Evolutionary conservation across 2,113 vertebrate genomes (phyloP).

Genomic region (Synchiropus splendidus): DNA sequence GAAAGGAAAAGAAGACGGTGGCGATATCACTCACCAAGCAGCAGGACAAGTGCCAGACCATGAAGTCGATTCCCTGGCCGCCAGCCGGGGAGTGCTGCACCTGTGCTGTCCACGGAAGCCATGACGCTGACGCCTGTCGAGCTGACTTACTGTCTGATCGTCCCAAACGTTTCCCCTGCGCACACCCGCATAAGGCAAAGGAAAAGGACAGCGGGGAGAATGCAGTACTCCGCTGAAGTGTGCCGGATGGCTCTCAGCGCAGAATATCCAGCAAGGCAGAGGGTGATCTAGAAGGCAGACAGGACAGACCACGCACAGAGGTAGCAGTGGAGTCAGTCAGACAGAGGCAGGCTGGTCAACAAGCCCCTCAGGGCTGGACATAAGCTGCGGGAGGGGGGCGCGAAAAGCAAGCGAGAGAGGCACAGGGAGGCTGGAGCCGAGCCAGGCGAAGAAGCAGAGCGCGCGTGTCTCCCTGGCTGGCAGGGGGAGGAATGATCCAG

Average conservation of each 20-base stretch:
- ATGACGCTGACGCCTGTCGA: slow-evolving; percentile 40
- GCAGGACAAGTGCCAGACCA: slow-evolving; percentile 42
- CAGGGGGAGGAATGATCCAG: slow-evolving; percentile 33
- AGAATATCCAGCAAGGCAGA: too few species aligned
- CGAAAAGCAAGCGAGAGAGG: slow-evolving; percentile 17
- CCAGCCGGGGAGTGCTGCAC: slow-evolving; percentile 38
- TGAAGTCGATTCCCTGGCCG: slow-evolving; percentile 51
- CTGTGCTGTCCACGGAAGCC: slow-evolving; percentile 47
- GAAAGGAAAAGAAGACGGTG: too few species aligned
- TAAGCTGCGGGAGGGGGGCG: slow-evolving; percentile 18
- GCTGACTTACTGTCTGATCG: slow-evolving; percentile 9
- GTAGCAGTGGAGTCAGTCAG: slow-evolving; percentile 25
- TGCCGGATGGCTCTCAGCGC: too few species aligned
- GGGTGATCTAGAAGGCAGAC: slow-evolving; percentile 15
- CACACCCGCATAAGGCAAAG: slow-evolving; percentile 7
- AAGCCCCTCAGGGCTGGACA: slow-evolving; percentile 24
- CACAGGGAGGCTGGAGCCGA: slow-evolving; percentile 33
- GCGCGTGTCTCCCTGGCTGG: slow-evolving; percentile 23
- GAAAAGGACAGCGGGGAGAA: slow-evolving; percentile 15
- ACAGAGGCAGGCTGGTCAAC: slow-evolving; percentile 28
- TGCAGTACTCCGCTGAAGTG: slow-evolving; percentile 28
- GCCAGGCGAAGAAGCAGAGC: slow-evolving; percentile 31
- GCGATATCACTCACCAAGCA: slow-evolving; percentile 63
- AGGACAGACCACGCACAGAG: slow-evolving; percentile 24
- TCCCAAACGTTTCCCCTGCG: slow-evolving; percentile 16